phyloP scores from a whole-genome alignment of 2,888 invertebrate genomes.

The Stenolophus ochropezus region DNA sequence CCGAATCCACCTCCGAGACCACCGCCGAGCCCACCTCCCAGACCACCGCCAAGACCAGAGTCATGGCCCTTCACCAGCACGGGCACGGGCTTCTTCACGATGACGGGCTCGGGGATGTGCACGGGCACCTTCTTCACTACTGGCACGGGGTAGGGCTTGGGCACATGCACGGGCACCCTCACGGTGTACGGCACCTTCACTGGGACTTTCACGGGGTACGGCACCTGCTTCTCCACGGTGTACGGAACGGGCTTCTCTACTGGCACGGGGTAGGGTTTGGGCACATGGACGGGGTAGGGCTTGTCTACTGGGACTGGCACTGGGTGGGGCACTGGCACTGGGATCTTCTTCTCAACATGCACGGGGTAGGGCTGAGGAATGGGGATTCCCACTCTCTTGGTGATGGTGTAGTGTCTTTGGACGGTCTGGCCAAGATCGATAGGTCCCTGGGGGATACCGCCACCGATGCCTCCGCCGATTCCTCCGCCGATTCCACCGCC shows the following conservation, averaged over 20 bases:
- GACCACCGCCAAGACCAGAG: constrained; percentile 62
- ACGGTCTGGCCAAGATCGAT: constrained; percentile 68
- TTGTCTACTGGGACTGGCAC: constrained; percentile 74
- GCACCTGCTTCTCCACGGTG: constrained; percentile 76
- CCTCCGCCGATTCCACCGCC: constrained; percentile 60
- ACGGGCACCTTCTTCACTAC: constrained; percentile 70
- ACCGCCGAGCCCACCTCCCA: constrained; percentile 57
- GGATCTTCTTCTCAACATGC: constrained; percentile 74
- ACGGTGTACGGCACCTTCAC: constrained; percentile 44
- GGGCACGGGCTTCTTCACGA: constrained; percentile 75
- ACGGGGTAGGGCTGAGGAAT: constrained; percentile 76
- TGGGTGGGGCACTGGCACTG: constrained; percentile 72
- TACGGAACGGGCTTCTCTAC: constrained; percentile 76
- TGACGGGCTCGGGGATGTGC: constrained; percentile 74
- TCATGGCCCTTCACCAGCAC: constrained; percentile 68
- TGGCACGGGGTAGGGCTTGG: constrained; percentile 43
- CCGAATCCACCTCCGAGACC: constrained; percentile 53
- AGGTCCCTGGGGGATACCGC: constrained; percentile 53
- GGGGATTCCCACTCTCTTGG: constrained; percentile 74
- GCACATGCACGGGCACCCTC: constrained; percentile 38
- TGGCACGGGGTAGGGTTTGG: constrained; percentile 74
- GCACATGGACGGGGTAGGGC: constrained; percentile 72
- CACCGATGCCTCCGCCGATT: constrained; percentile 62
- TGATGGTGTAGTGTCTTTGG: constrained; percentile 71
- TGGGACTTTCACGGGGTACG: constrained; percentile 63